phyloP scores from a whole-genome alignment of 2,888 invertebrate species.

The Lissonota sp. region DNA sequence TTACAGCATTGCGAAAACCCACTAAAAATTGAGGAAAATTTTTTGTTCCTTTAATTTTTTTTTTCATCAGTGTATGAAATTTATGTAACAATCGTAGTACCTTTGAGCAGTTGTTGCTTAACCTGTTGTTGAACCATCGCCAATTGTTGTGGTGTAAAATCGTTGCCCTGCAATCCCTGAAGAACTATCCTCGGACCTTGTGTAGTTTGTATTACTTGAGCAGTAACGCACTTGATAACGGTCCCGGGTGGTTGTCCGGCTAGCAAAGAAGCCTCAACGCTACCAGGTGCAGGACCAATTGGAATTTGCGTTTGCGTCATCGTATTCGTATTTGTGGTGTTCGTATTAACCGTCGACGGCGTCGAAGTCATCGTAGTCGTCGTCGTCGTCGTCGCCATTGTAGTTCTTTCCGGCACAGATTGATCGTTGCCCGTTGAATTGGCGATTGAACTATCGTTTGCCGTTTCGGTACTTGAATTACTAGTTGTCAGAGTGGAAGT shows the following conservation, averaged over 20 bases:
- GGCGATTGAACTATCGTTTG: conserved; percentile 60
- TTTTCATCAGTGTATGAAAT: background rate
- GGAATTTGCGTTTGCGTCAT: conserved; percentile 60
- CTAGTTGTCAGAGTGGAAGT: conserved; percentile 67
- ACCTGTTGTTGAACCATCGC: conserved; percentile 94
- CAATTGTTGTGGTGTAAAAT: conserved; percentile 92
- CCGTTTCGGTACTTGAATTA: conserved; percentile 9
- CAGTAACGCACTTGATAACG: conserved; percentile 94
- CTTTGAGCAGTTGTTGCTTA: conserved; percentile 94
- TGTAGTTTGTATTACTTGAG: conserved; percentile 93
- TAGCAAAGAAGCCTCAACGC: conserved; percentile 89
- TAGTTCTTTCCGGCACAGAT: conserved; percentile 63
- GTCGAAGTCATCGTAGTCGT: conserved; percentile 68
- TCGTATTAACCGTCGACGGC: conserved; percentile 63
- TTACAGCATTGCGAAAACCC: too few relatives aligned
- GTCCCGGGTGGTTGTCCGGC: conserved; percentile 94
- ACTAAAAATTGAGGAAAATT: too few relatives aligned
- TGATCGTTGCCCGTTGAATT: conserved; percentile 41
- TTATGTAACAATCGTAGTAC: conserved; percentile 82
- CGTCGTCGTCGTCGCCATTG: conserved; percentile 66
- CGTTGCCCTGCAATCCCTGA: conserved; percentile 93
- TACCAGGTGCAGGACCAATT: conserved; percentile 82
- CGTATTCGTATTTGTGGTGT: conserved; percentile 72
- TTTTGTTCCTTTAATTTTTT: too few relatives aligned
- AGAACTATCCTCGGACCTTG: conserved; percentile 94